Evolutionary conservation across 2,797 vertebrate species (phyloP), one percentile per base, ranked within the genome.

Genomic region (Manis pentadactyla): DNA sequence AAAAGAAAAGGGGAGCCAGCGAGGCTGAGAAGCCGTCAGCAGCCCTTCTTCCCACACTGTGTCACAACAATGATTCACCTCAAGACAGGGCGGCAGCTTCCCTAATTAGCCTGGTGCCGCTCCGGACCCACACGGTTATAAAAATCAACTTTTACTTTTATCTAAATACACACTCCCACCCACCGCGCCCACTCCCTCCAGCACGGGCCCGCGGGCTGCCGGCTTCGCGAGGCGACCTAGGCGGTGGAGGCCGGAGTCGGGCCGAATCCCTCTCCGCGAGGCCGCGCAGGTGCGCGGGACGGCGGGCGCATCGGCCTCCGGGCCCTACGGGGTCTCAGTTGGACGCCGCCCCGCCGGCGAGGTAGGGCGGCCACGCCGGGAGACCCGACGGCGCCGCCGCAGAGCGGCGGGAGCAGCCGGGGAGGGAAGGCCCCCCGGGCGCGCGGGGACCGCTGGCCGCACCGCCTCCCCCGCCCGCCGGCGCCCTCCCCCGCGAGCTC

Each of bases 21-120:
- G 55, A 63, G 25, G 73, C 91, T 27, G 77, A 64, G 66, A 71
- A 51, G 39, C 13, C 59, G n/a, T 23, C 57, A 1, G 55, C 91
- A 51, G 37, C 27, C 42, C 21, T 34, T 57, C 87, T 79, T 63
- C 74, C 68, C 73, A 68, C 95, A 34, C 79, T 29, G 83, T 4
- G 3, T 87, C 89, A 73, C 83, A 74, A 10, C 95, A 42, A 25
- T 88, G 96, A 94, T 90, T 94, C 96, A 94, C 68, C 90, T 55
- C 53, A 17, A 78, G 68, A 57, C 53, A 1, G 77, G 93, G 95
- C 69, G 86, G 88, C 91, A 84, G 85, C 74, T 84, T 78, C 96
- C 53, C 77, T 39, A 39, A 87, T 81, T 66, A 87, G 90, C 91
- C 91, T 27, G 82, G 74, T 87, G 95, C 81, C 64, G 37, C 92